Percentiles rank a stretch among this genome's conserved stretches.
These are phyloP conservation scores for Amiota minor DNA, from an alignment of 2,888 invertebrate genomes.

Conservation along the genomic window DNA sequence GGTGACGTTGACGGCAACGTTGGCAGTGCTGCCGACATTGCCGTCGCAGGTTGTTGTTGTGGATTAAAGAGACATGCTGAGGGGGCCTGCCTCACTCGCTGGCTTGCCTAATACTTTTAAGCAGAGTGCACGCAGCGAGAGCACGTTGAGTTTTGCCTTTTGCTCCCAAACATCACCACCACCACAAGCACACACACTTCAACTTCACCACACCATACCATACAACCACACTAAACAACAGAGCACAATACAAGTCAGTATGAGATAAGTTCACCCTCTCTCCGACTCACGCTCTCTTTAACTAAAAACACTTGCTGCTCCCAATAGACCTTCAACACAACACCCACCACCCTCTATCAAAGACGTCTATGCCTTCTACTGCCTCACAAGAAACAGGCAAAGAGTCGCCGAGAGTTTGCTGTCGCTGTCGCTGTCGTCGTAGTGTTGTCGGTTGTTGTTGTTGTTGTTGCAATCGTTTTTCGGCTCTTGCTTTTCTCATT, in stretches of 20 bases:
- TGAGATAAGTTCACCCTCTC: background rate
- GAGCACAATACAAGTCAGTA: background rate
- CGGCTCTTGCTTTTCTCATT: background rate
- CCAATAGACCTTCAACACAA: conserved; percentile 27
- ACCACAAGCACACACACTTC: background rate
- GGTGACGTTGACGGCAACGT: background rate
- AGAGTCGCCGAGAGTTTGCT: conserved; percentile 4
- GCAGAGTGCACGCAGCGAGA: background rate
- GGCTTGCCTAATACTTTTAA: too few relatives aligned
- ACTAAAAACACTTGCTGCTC: background rate
- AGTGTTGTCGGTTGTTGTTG: background rate
- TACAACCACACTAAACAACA: background rate
- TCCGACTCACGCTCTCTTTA: background rate
- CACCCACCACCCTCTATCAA: conserved; percentile 48
- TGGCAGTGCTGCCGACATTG: background rate
- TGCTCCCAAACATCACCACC: background rate
- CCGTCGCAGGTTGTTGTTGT: too few relatives aligned
- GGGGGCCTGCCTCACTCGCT: too few relatives aligned
- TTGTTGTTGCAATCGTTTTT: background rate
- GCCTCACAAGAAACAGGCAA: conserved; percentile 31
- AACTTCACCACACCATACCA: conserved; percentile 13
- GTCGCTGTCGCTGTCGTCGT: background rate
- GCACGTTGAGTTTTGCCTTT: conserved; percentile 18
- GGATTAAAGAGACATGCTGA: too few relatives aligned
- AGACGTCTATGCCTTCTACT: conserved; percentile 39